Evolutionary conservation across 1,140 invertebrate species (phyloP), one percentile per base, ranked within the genome.

Genomic region (Teleopsis dalmanni): DNA sequence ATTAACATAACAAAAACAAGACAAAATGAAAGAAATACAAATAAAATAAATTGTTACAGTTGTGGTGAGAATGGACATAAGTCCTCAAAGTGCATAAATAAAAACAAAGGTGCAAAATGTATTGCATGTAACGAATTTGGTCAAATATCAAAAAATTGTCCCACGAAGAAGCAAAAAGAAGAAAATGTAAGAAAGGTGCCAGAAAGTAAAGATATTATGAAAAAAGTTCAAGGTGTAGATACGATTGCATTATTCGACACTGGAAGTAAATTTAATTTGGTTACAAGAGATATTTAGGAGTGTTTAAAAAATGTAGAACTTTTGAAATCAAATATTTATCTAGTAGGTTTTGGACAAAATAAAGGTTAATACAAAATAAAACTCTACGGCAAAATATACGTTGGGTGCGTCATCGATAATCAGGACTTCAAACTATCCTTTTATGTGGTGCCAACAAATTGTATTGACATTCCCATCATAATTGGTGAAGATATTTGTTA

Each of bases 41-140:
- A n/a, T n/a, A n/a, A 25, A 42, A 27, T 42, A 18, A 42, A 19
- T 14, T 48, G 46, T 29, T 29, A 21, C 21, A 51, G 40, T 23
- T 40, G 40, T 35, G 42, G 42, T 7, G 35, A 31, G 14, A 51
- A 40, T 34, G 43, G 42, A 25, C 41, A 51, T 18, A 38, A 10
- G 10, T 38, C 46, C 10, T 40, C 35, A 23, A 33, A 29, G 6
- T 40, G 49, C 33, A 11, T 31, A 13, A 40, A 34, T 46, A 40
- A 51, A 40, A 13, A 4, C n/a, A 31, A 38, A 40, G 25, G 42
- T 23, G 16, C 27, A 4, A 37, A 51, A 23, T 45, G 50, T 1
- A 13, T 33, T 23, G 35, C 56, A 29, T 37, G 42, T 23, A 9
- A 46, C 18, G 18, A 45, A 14, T 45, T 34, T 33, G 49, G 42